Evolutionary conservation across 2,797 vertebrate genomes (phyloP).

Genomic region (Vipera ursinii): DNA sequence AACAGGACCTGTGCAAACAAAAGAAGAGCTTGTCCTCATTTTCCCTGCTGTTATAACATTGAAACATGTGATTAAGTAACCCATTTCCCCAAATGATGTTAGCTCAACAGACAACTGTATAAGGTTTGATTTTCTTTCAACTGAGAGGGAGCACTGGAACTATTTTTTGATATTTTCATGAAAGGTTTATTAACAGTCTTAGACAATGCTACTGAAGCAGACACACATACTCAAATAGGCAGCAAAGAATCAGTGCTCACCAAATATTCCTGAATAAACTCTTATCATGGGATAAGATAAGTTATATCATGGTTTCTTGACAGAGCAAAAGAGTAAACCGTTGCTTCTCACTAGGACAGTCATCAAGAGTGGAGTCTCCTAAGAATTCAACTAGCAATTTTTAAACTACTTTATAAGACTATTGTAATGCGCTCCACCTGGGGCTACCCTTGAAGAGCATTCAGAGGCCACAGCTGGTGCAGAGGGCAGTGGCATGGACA

Average conservation of each 20-base stretch:
- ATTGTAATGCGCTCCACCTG: background rate
- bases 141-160: background rate
- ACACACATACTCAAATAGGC: background rate
- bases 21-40: slow-evolving; percentile 31
- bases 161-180: background rate
- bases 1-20: slow-evolving; percentile 9
- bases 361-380: background rate
- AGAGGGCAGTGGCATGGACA: background rate
- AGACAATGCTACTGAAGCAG: background rate
- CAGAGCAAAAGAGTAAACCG: background rate
- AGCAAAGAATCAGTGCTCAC: background rate
- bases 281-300: background rate
- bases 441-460: background rate
- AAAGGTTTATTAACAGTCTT: background rate
- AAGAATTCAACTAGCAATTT: background rate
- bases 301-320: background rate
- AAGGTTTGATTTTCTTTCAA: background rate
- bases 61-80: background rate
- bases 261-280: background rate
- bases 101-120: background rate
- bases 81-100: background rate
- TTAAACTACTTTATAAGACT: background rate
- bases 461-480: background rate
- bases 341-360: background rate
- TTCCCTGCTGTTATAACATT: slow-evolving; percentile 26